phyloP scores from a whole-genome alignment of 2,797 vertebrate species.

The Valencia hispanica region DNA sequence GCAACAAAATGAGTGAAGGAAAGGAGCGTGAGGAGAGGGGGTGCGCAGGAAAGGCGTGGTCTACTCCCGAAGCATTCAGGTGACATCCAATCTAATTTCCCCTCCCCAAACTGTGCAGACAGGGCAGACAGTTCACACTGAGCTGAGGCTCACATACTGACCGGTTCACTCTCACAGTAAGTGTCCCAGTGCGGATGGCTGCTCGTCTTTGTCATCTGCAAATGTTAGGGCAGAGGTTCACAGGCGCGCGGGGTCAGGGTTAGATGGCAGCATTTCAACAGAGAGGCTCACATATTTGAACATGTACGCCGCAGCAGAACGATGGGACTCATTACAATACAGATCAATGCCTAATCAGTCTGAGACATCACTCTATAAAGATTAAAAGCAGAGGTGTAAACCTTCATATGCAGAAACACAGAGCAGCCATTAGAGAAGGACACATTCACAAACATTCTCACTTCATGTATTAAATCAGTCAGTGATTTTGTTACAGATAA shows the following conservation, averaged over 20 bases:
- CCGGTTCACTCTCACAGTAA: conserved; percentile 96
- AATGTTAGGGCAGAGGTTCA: conserved; percentile 72
- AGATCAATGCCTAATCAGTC: not conserved
- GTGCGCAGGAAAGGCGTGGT: conserved; percentile 33
- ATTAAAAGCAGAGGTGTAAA: conserved; percentile 3
- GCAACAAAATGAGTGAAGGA: conserved; percentile 17
- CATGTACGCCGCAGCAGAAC: conserved; percentile 25
- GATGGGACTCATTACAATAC: not conserved
- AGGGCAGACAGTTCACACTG: conserved; percentile 31
- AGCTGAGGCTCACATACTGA: conserved; percentile 85
- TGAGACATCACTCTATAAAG: not conserved
- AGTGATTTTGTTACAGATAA: no score
- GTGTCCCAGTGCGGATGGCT: conserved; percentile 93
- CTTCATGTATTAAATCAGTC: not conserved
- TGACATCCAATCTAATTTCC: conserved; percentile 28
- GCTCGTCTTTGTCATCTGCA: conserved; percentile 89
- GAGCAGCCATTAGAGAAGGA: not conserved
- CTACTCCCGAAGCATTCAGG: conserved; percentile 32
- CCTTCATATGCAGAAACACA: not conserved
- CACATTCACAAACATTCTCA: not conserved
- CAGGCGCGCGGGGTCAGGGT: conserved; percentile 56
- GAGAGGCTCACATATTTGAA: conserved; percentile 37
- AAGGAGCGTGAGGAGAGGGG: not conserved
- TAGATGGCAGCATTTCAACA: conserved; percentile 62
- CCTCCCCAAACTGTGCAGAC: conserved; percentile 16